Evolutionary conservation across 2,113 vertebrate genomes (phyloP).

Genomic region (Myrmophylax atrothorax): DNA sequence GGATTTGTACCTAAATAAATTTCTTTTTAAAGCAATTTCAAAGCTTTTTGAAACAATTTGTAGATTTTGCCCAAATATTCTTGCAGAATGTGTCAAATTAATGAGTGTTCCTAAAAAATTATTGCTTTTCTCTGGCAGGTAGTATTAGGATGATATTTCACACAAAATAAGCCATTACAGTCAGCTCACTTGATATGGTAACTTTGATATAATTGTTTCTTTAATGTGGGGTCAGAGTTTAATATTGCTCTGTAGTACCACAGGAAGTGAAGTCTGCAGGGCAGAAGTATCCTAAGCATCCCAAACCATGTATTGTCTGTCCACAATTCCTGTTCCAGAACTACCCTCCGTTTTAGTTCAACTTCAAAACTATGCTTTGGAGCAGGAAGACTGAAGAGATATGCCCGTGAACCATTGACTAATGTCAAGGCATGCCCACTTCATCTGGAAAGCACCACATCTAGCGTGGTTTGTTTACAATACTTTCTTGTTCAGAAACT

Average conservation of each 20-base stretch:
- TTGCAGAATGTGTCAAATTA: background rate
- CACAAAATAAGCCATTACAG: background rate
- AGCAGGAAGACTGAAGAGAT: background rate
- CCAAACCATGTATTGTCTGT: background rate
- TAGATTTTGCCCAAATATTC: background rate
- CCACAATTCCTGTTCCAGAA: background rate
- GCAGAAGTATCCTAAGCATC: background rate
- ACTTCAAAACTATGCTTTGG: background rate
- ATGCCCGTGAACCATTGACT: background rate
- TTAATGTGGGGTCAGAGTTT: fast-evolving
- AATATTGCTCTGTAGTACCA: background rate
- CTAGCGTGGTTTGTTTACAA: background rate
- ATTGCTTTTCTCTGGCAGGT: background rate
- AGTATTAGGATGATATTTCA: background rate
- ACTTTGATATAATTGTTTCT: background rate
- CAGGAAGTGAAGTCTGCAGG: background rate
- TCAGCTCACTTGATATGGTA: background rate
- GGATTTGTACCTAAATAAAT: background rate
- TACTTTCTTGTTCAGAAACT: background rate
- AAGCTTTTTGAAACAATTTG: background rate
- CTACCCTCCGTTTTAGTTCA: background rate
- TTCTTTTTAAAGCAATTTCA: background rate
- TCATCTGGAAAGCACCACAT: background rate
- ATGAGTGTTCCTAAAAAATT: background rate
- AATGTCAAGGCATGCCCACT: background rate